Conservation (phyloP, 2,797 vertebrate species). For the Darevskia mixta region DNA sequence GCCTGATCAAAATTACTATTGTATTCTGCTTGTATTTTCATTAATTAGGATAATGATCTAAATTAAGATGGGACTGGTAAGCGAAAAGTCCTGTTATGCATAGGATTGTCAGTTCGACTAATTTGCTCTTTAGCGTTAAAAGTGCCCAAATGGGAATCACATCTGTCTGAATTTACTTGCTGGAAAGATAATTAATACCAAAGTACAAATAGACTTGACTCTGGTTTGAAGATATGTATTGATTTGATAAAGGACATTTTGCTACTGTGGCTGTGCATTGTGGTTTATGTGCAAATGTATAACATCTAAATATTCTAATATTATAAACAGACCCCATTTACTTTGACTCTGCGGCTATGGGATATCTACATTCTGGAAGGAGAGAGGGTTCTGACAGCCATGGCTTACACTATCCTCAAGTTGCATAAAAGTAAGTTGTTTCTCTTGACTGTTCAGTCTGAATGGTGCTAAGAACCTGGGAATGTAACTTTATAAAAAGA, state of each 20-base stretch:
- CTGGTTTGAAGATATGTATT: constrained; percentile 4
- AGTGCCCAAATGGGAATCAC: not conserved
- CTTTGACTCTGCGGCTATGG: constrained; percentile 88
- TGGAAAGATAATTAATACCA: not conserved
- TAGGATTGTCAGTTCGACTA: not conserved
- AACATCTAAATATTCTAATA: constrained; percentile 19
- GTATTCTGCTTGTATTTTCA: constrained; percentile 12
- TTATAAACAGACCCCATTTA: constrained; percentile 85
- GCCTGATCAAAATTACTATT: not conserved
- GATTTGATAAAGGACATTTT: not conserved
- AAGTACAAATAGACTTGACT: not conserved
- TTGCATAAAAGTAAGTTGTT: constrained; percentile 89
- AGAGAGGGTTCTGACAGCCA: constrained; percentile 83
- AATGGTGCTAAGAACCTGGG: not conserved
- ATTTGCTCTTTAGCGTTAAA: not conserved
- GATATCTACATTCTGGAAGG: constrained; percentile 91
- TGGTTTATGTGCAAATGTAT: not conserved
- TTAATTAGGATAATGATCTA: not conserved
- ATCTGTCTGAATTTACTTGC: not conserved
- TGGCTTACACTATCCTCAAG: constrained; percentile 88
- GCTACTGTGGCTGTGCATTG: not conserved
- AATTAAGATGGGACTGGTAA: not conserved
- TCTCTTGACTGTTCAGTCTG: not conserved
- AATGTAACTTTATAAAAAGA: not conserved
- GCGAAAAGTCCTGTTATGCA: not conserved